Evolutionary conservation across 2,888 invertebrate genomes (phyloP).

Genomic region (Synanthedon myopaeformis): DNA sequence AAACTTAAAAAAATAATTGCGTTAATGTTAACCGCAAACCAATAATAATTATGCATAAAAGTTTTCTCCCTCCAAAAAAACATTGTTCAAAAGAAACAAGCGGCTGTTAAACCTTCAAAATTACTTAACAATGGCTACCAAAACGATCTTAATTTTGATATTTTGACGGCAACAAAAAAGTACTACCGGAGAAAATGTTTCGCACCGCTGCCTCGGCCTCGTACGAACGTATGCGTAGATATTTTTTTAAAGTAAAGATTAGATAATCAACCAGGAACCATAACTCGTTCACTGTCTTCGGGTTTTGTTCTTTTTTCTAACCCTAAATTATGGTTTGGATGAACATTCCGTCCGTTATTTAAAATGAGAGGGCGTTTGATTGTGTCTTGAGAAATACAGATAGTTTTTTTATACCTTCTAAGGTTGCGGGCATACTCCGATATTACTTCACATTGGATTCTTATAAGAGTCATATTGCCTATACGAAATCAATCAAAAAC

Average conservation of each 20-base stretch:
- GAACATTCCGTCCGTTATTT: conserved; percentile 9
- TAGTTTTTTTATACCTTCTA: conserved; percentile 3
- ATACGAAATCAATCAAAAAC: too few species aligned
- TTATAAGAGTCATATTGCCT: too few species aligned
- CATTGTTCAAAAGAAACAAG: neutral
- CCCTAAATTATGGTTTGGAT: conserved; percentile 12
- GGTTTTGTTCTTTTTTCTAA: conserved; percentile 8
- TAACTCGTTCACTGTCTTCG: conserved; percentile 9
- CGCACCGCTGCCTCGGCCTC: conserved; percentile 12
- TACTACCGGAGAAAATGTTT: conserved; percentile 14
- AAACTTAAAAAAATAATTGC: too few species aligned
- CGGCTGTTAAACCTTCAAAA: conserved; percentile 2
- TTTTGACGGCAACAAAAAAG: neutral
- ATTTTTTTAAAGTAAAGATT: neutral
- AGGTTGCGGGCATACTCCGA: too few species aligned
- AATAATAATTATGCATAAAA: neutral
- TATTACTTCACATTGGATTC: too few species aligned
- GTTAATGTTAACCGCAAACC: too few species aligned
- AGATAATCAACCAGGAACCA: neutral
- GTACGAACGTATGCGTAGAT: neutral
- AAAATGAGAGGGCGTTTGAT: conserved; percentile 9
- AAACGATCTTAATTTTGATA: neutral
- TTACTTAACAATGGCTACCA: conserved; percentile 11
- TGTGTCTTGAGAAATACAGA: conserved; percentile 2
- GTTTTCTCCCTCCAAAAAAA: neutral